These are phyloP conservation scores for Muscicapa striata DNA, from an alignment of 2,797 vertebrate species.

Conservation along the genomic window DNA sequence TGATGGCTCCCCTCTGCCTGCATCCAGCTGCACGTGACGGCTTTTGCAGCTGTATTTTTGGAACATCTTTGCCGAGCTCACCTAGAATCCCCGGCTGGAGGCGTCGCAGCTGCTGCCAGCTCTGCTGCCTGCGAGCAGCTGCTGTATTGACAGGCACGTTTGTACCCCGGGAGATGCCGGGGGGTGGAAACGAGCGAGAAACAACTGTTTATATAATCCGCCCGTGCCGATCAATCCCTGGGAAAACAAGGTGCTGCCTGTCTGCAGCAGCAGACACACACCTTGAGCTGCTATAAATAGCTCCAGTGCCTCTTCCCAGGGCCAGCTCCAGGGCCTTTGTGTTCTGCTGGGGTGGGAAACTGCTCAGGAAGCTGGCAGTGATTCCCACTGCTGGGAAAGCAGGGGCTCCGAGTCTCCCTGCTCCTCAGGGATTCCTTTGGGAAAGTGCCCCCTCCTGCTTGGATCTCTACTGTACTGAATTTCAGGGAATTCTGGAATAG, in stretches of 20 bases:
- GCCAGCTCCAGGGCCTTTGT: background rate
- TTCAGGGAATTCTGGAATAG: background rate
- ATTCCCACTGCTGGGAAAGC: rapidly evolving
- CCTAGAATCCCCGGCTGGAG: constrained; percentile 9
- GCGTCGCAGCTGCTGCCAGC: constrained; percentile 9
- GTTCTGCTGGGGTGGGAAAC: background rate
- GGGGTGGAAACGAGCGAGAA: constrained; percentile 7
- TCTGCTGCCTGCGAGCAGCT: constrained; percentile 33
- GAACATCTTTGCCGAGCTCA: constrained; percentile 14
- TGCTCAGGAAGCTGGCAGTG: no score
- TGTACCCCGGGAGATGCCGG: background rate
- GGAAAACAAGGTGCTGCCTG: background rate
- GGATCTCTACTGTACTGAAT: background rate
- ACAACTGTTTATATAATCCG: constrained; percentile 3
- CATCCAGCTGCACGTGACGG: background rate
- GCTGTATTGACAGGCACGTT: background rate
- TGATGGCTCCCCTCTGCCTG: background rate
- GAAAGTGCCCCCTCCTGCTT: background rate
- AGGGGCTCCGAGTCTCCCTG: rapidly evolving
- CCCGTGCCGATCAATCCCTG: background rate
- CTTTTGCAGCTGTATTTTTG: constrained; percentile 41
- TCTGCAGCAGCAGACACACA: background rate
- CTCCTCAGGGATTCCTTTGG: background rate
- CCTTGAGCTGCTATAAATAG: constrained; percentile 21
- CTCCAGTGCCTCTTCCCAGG: background rate